These are phyloP conservation scores for Drosophila subobscura DNA, from an alignment of 1,140 invertebrate genomes.

Conservation along the genomic window DNA sequence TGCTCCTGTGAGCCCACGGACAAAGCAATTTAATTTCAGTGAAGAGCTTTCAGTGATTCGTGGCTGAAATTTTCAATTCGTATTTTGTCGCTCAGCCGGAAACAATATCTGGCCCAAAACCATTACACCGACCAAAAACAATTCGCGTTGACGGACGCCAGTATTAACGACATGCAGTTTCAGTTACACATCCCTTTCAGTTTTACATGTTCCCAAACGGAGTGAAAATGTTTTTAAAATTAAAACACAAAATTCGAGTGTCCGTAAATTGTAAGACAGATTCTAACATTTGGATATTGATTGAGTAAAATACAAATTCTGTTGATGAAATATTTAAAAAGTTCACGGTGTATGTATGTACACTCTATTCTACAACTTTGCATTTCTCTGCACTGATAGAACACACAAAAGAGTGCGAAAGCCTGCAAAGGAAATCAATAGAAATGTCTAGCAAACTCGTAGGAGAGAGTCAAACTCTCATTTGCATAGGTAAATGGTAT, in stretches of 20 bases:
- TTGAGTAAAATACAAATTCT: too few relatives aligned
- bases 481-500: conserved; percentile 55
- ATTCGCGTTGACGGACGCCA: conserved; percentile 30
- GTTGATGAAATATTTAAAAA: too few relatives aligned
- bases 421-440: conserved; percentile 39
- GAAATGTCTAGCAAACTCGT: conserved; percentile 1
- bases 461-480: conserved; percentile 31
- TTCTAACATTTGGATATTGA: neutral
- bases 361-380: too few relatives aligned
- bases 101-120: conserved; percentile 62
- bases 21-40: conserved; percentile 81
- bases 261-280: neutral
- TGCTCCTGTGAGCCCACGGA: conserved; percentile 28
- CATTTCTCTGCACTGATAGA: too few relatives aligned
- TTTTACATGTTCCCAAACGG: too few relatives aligned
- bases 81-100: conserved; percentile 71
- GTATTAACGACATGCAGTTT: conserved; percentile 35
- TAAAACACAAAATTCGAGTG: neutral
- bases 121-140: conserved; percentile 27
- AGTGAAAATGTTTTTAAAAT: conserved; percentile 1
- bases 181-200: neutral
- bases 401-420: neutral
- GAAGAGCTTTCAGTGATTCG: conserved; percentile 78
- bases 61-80: conserved; percentile 79
- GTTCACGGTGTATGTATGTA: too few relatives aligned